Conservation (phyloP, 1,140 invertebrate genomes). For the Teleogryllus occipitalis region DNA sequence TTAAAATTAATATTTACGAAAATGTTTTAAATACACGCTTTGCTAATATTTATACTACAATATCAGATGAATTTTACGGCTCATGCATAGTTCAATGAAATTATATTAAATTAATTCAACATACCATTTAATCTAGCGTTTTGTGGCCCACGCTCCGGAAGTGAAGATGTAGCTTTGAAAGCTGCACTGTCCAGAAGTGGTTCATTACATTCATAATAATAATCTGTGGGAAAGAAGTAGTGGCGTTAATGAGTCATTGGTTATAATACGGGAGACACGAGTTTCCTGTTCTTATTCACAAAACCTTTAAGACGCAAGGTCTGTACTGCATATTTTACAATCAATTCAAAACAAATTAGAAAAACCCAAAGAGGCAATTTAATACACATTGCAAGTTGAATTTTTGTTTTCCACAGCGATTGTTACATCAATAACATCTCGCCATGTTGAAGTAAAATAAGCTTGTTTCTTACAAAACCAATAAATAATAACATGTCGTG, state of each 20-base stretch:
- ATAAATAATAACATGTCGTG: not conserved
- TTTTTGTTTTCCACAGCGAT: not conserved
- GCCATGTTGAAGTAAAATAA: not conserved
- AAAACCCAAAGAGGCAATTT: not conserved
- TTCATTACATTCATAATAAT: conserved; percentile 63
- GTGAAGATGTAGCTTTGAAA: conserved; percentile 66
- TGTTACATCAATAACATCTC: not conserved
- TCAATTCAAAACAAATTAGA: not conserved
- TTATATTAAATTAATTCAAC: conserved; percentile 28
- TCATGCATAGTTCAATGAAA: not conserved
- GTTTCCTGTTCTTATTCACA: not conserved
- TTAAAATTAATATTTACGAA: not conserved
- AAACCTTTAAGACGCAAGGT: not conserved
- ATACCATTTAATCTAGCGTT: conserved; percentile 77
- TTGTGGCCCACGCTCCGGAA: conserved; percentile 66
- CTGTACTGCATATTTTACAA: not conserved
- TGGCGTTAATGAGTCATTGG: not conserved
- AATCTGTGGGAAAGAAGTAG: not conserved
- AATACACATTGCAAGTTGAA: not conserved
- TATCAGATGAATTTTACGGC: not conserved
- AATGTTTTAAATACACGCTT: not conserved
- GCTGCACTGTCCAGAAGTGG: conserved; percentile 63
- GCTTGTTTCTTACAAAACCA: not conserved
- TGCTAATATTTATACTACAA: not conserved
- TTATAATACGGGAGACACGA: not conserved